These are phyloP conservation scores for Oceanodroma leucorhoa DNA, from an alignment of 2,797 vertebrate genomes.

Conservation along the genomic window DNA sequence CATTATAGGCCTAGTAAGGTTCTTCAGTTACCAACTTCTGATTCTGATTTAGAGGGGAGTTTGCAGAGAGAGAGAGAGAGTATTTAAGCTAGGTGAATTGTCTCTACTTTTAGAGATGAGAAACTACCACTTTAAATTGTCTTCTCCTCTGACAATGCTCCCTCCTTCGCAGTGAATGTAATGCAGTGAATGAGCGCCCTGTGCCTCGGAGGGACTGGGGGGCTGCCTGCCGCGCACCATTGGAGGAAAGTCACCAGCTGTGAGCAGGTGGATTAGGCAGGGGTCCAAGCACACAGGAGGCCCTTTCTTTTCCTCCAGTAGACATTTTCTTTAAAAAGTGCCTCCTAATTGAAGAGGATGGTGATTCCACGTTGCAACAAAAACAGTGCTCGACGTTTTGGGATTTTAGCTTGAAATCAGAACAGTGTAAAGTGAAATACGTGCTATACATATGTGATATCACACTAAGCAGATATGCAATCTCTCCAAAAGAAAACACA, in stretches of 20 bases:
- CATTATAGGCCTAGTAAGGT: not conserved
- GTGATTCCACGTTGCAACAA: not conserved
- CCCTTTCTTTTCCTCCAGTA: not conserved
- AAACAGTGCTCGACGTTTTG: rapidly evolving
- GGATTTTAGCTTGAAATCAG: not conserved
- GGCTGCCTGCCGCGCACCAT: rapidly evolving
- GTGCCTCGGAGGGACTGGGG: rapidly evolving
- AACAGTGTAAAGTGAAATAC: not conserved
- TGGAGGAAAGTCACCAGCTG: rapidly evolving
- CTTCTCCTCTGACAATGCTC: not conserved
- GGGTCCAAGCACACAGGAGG: not conserved
- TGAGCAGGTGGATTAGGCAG: not conserved
- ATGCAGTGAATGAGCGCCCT: rapidly evolving
- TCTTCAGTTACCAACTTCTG: not conserved
- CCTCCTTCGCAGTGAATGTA: not conserved
- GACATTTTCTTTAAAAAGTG: not conserved
- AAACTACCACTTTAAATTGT: not conserved
- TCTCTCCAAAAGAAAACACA: not conserved
- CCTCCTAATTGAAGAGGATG: not conserved
- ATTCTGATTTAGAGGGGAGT: not conserved
- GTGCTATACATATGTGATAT: too few relatives aligned
- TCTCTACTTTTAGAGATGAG: not conserved
- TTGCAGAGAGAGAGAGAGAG: not conserved
- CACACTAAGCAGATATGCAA: not conserved
- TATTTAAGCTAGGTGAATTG: not conserved